Conservation (phyloP, 2,888 invertebrate genomes). For the Galerucella pusilla region DNA sequence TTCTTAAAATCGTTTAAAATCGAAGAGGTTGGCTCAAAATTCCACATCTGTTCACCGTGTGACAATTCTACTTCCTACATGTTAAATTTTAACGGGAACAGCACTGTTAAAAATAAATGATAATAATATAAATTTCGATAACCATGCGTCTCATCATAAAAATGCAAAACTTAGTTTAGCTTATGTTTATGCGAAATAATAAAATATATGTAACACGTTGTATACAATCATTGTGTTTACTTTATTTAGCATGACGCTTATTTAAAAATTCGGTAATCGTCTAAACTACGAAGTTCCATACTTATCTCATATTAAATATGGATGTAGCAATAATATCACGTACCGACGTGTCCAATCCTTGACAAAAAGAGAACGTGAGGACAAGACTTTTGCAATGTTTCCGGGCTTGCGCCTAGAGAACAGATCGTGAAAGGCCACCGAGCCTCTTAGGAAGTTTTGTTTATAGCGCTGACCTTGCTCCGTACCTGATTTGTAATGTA, state of each 20-base stretch:
- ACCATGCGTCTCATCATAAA: too few species aligned
- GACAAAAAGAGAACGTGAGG: constrained; percentile 58
- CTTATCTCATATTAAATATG: constrained; percentile 25
- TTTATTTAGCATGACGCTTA: constrained; percentile 21
- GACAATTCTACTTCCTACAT: too few species aligned
- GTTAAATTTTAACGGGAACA: too few species aligned
- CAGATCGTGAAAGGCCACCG: constrained; percentile 56
- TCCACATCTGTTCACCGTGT: too few species aligned
- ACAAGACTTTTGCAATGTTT: constrained; percentile 52
- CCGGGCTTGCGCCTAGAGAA: constrained; percentile 58
- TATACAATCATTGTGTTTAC: constrained; percentile 11
- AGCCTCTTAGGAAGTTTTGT: constrained; percentile 58
- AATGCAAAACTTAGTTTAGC: too few species aligned
- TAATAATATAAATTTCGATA: too few species aligned
- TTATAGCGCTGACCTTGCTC: constrained; percentile 56
- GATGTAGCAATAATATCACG: constrained; percentile 43
- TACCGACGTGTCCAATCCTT: constrained; percentile 53
- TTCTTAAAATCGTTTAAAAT: too few species aligned
- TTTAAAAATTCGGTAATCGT: constrained; percentile 22
- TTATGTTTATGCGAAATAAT: too few species aligned
- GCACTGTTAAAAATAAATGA: too few species aligned
- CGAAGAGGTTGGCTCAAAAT: too few species aligned
- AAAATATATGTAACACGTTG: background rate
- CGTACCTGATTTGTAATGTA: constrained; percentile 35
- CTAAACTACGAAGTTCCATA: constrained; percentile 13